Conservation (phyloP, 2,888 invertebrate genomes). For the Sesia apiformis region DNA sequence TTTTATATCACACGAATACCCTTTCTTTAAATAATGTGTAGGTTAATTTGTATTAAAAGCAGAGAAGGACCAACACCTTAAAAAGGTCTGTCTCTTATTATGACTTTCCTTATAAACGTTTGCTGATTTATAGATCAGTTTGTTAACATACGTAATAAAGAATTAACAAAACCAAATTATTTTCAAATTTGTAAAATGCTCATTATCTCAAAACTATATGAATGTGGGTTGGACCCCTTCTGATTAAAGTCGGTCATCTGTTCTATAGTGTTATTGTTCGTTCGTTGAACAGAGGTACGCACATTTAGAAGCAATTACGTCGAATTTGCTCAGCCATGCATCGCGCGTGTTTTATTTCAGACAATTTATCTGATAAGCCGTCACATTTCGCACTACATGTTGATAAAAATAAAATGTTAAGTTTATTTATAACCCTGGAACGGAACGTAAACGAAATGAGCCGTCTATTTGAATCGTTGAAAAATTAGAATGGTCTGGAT, state of each 20-base stretch:
- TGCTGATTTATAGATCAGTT: no score
- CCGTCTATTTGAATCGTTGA: slow-evolving; percentile 13
- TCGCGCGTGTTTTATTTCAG: slow-evolving; percentile 32
- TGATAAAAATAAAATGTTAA: slow-evolving; percentile 38
- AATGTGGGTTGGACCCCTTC: no score
- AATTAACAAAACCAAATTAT: slow-evolving; percentile 2
- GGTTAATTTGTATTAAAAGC: no score
- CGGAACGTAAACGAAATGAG: slow-evolving; percentile 1
- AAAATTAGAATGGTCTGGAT: slow-evolving; percentile 19
- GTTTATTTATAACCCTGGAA: slow-evolving; percentile 29
- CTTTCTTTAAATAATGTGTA: no score
- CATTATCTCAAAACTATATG: background rate
- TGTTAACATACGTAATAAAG: background rate
- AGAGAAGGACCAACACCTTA: no score
- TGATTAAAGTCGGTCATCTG: background rate
- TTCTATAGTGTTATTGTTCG: background rate
- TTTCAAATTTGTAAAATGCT: slow-evolving; percentile 2
- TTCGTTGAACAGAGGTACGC: background rate
- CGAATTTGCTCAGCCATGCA: slow-evolving; percentile 35
- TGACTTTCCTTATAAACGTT: no score
- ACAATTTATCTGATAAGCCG: slow-evolving; percentile 45
- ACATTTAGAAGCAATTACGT: slow-evolving; percentile 22
- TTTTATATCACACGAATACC: no score
- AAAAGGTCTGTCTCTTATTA: no score
- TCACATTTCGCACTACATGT: slow-evolving; percentile 29